Base-by-base conservation (phyloP, 2,888 invertebrate species). In the Altica lythri region DNA sequence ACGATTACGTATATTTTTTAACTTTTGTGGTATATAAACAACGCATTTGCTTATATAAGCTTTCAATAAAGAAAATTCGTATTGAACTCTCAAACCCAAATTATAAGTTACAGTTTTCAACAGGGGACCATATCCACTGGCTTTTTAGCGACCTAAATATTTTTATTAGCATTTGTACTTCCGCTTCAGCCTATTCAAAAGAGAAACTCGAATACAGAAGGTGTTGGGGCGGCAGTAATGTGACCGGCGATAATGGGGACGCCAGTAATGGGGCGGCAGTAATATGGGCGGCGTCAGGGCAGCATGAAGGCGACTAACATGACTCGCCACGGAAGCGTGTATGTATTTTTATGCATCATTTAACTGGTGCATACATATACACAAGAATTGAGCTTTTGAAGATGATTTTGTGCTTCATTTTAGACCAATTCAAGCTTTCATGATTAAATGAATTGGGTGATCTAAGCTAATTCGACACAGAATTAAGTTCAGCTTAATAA, bases 271-370 rank as follows among this genome's bases (percentile, higher is more conserved):
- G 46, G 46, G 35, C 46, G 46, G 46, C 25, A 46, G 35, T 46
- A 46, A 46, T 30, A 8, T 27, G 46, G 35, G 35, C 34, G 46
- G 46, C 46, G 16, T 29, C 45, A 19, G 32, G 32, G 30, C 42
- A 8, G 27, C 43, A 29, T 19, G 25, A 25, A 25, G 25, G 42
- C 45, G 18, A 17, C 32, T 45, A 45, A 45, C 45, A 12, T 45
- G 29, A 19, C 45, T 45, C 22, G 18, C 45, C 35, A 25, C 35
- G 43, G 43, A 43, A 43, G 30, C 43, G 29, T 43, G 29, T 43
- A 29, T 43, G 46, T 30, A 46, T 46, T 46, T 46, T 46, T 46
- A 46, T 46, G 35, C 46, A 46, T 46, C 46, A 46, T 46, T 46
- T 46, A 46, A 46, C 35, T 13, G 16, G 46, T 34, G 25, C 22